Evolutionary conservation across 2,797 vertebrate genomes (phyloP).

Genomic region (Melanotaenia boesemani): DNA sequence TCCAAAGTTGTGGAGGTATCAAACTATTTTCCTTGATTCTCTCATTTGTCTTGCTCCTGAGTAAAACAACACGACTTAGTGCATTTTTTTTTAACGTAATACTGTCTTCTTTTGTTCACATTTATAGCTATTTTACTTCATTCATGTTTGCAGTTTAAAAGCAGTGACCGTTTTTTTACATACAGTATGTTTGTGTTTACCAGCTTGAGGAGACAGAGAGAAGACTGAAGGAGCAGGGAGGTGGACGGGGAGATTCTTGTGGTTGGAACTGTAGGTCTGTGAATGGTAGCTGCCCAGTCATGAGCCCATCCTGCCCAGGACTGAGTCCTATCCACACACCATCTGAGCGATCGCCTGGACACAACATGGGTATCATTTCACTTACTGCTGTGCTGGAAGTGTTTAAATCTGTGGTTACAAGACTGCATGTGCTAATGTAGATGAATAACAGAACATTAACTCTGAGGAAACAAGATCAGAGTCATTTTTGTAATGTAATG

Average conservation of each 20-base stretch:
- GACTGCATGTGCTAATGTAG: not conserved
- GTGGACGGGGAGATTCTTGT: constrained; percentile 43
- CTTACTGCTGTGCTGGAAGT: not conserved
- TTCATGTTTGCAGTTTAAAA: not conserved
- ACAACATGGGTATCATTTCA: constrained; percentile 55
- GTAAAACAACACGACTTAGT: not conserved
- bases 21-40: not conserved
- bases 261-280: constrained; percentile 54
- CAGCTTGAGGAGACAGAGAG: constrained; percentile 73
- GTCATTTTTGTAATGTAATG: not conserved
- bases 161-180: not conserved
- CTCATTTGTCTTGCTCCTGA: not conserved
- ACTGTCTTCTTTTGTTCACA: not conserved
- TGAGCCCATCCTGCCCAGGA: constrained; percentile 66
- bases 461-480: not conserved
- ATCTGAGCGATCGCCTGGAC: constrained; percentile 70
- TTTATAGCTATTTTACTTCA: not conserved
- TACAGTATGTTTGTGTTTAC: constrained; percentile 40
- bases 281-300: constrained; percentile 54
- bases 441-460: not conserved
- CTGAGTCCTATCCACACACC: constrained; percentile 67
- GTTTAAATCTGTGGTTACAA: not conserved
- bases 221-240: constrained; percentile 59
- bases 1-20: not conserved
- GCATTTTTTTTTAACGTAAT: not conserved